These are phyloP conservation scores for Druceiella hillmani DNA, from an alignment of 2,888 invertebrate species.

Conservation along the genomic window DNA sequence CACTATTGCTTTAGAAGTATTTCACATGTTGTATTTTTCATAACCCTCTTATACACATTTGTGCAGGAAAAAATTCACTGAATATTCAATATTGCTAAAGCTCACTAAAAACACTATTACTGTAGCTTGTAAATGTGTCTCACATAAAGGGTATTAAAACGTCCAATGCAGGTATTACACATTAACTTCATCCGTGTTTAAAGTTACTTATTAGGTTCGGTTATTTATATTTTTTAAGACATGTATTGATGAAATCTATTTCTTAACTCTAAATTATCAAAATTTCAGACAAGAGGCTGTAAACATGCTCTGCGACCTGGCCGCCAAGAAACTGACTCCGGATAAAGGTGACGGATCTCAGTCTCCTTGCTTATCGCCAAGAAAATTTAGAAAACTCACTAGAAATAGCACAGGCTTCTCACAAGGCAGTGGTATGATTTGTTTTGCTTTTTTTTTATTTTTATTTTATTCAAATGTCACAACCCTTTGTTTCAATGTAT, in stretches of 20 bases:
- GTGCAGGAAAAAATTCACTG: too few relatives aligned
- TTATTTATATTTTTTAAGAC: background rate
- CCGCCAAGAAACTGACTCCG: conserved; percentile 67
- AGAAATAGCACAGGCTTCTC: conserved; percentile 51
- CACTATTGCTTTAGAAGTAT: too few relatives aligned
- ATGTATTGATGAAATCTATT: background rate
- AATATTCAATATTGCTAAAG: too few relatives aligned
- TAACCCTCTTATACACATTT: too few relatives aligned
- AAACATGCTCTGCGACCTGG: conserved; percentile 78
- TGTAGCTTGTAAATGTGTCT: too few relatives aligned
- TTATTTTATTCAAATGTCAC: conserved; percentile 7
- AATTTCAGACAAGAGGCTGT: conserved; percentile 70
- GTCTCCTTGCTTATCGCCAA: conserved; percentile 59
- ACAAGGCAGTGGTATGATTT: conserved; percentile 40
- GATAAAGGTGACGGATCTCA: conserved; percentile 48
- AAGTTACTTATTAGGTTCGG: too few relatives aligned
- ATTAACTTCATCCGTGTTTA: too few relatives aligned
- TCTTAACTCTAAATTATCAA: background rate
- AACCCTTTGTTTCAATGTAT: too few relatives aligned
- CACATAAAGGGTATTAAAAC: too few relatives aligned
- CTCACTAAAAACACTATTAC: too few relatives aligned
- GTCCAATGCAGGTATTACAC: too few relatives aligned
- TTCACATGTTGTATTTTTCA: too few relatives aligned
- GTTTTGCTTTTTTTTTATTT: background rate
- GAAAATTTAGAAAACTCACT: conserved; percentile 53